Evolutionary conservation across 2,888 invertebrate species (phyloP), one percentile per base, ranked within the genome.

Genomic region (Cenopis cana): DNA sequence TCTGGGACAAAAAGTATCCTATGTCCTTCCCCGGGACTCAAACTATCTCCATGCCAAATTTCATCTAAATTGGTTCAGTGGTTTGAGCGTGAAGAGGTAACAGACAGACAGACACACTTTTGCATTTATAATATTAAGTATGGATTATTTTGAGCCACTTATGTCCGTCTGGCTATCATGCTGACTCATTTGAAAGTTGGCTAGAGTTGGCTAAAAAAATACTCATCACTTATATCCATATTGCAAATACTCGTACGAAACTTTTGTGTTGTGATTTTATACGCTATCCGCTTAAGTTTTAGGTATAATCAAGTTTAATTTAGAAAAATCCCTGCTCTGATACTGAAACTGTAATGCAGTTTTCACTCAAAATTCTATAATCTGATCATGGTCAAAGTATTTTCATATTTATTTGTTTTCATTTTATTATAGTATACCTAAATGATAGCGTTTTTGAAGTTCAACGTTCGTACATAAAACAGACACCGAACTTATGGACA

Each of bases 171-270:
- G 8, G 6, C 46, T n/a, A 24, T 14, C 0, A 5, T 62, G 50
- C 36, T 62, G 62, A 62, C 18, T 62, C 50, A 62, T 62, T 18
- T 18, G 62, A 62, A 50, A 62, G 62, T 50, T n/a, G n/a, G 18
- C 50, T 20, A n/a, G 62, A 62, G 18, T 49, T 49, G 29, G 14
- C 29, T 29, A 50, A 14, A 18, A 50, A 33, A 62, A 50, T 52
- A 24, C 33, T n/a, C 0, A n/a, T 41, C 14, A 8, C 8, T 6
- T 3, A 0, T 41, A 18, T 5, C 8, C 20, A 38, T 11, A 46
- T 8, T 46, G n/a, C 12, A 8, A 46, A 46, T n/a, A 33, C 10
- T 17, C 36, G 36, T 17, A 41, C 24, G 3, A 29, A 9, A 24
- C 38, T 20, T 18, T 14, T 10, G 9, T 41, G 2, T 12, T 17